Evolutionary conservation across 2,888 invertebrate genomes (phyloP), one percentile per base, ranked within the genome.

Genomic region (Polydrusus cervinus): DNA sequence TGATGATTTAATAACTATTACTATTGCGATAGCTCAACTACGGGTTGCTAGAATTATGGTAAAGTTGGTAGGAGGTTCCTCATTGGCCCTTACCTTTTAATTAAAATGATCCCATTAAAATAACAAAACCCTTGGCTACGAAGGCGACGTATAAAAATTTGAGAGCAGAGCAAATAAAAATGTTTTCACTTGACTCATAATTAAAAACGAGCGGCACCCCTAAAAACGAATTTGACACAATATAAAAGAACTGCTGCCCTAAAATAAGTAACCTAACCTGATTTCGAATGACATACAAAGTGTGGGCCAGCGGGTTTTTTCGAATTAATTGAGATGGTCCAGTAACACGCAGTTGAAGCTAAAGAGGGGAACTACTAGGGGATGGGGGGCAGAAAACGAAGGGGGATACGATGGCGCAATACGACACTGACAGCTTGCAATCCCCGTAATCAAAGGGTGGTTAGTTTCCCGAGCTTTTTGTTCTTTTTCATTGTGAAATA

Each of bases 401-500:
- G 51, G 55, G 75, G 75, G 75, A 49, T 25, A 40, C 65, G 64
- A 66, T 71, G 57, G 64, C 60, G 68, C 68, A 60, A 76, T 30
- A 69, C 68, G 68, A 55, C 61, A 79, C 80, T 80, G 81, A 80
- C 81, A 81, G 80, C 80, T 78, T 72, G 78, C 80, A 75, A 67
- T 78, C 79, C 76, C 74, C 75, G 74, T 78, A 78, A 80, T 80
- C 77, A 74, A 79, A 79, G 80, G 79, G 75, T 76, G 78, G 77
- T 81, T 79, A 80, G 79, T 80, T 78, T 79, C 80, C 79, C 76
- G 47, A 65, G 70, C 70, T 77, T 71, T 73, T 74, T 75, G 77
- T 76, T 65, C 79, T 74, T 76, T 78, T 78, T 78, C 78, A 78
- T 80, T 81, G 80, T 80, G 78, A 74, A 76, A 77, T 80, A 81